Percentiles rank a stretch among this genome's conserved stretches.
phyloP scores from a whole-genome alignment of 2,113 vertebrate species.

The Megaleporinus macrocephalus region DNA sequence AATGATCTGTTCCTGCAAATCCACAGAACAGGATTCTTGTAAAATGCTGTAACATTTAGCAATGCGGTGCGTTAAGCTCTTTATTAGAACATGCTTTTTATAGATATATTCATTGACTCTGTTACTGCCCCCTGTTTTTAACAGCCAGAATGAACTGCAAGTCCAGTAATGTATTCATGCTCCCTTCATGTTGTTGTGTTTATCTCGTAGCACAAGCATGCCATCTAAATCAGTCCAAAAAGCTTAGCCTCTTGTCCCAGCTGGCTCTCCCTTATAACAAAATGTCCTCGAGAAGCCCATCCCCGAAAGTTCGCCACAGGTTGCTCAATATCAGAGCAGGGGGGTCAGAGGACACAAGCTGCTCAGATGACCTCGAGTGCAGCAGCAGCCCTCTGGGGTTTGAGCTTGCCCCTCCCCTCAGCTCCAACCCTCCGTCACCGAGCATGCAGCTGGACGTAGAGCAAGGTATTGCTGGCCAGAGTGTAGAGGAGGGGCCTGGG shows the following conservation, averaged over 20 bases:
- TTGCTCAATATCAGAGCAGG: constrained; percentile 56
- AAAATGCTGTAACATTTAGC: too few species aligned
- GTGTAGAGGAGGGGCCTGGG: constrained; percentile 53
- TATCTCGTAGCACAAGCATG: constrained; percentile 79
- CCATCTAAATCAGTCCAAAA: constrained; percentile 75
- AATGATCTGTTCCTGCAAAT: neutral
- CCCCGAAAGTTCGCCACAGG: constrained; percentile 69
- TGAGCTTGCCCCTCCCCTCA: constrained; percentile 60
- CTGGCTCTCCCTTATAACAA: constrained; percentile 84
- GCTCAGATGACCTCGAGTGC: constrained; percentile 62
- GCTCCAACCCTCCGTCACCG: constrained; percentile 68
- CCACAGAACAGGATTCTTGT: too few species aligned
- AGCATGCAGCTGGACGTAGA: constrained; percentile 79
- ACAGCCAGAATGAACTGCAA: neutral
- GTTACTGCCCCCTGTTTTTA: neutral
- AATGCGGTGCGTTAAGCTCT: too few species aligned
- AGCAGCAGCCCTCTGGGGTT: constrained; percentile 64
- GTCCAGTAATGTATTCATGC: constrained; percentile 20
- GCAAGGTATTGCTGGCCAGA: constrained; percentile 82
- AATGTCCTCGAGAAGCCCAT: constrained; percentile 69
- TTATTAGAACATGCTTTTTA: constrained; percentile 72
- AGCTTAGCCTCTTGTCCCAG: constrained; percentile 85
- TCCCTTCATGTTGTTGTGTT: constrained; percentile 53
- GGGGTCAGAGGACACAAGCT: constrained; percentile 59
- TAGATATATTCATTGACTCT: too few species aligned